phyloP scores from a whole-genome alignment of 1,140 invertebrate genomes.

The Polypedilum pembai region DNA sequence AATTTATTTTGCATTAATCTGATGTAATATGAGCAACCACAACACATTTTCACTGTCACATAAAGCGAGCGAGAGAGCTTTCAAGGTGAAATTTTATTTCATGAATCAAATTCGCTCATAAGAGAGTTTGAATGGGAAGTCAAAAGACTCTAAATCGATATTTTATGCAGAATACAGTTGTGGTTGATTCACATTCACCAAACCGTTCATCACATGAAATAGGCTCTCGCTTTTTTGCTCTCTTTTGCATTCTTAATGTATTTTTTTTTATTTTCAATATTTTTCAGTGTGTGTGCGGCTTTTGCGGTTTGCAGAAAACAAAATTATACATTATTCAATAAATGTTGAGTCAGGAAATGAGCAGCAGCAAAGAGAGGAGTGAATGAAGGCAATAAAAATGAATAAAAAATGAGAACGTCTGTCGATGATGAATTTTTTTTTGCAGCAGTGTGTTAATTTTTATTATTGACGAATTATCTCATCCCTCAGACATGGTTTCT shows the following conservation, averaged over 20 bases:
- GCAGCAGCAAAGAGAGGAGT: neutral
- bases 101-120: neutral
- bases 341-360: neutral
- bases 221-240: neutral
- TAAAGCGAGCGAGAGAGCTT: neutral
- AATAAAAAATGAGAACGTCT: conserved; percentile 13
- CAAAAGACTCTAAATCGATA: conserved; percentile 17
- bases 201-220: neutral
- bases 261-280: neutral
- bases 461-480: conserved; percentile 13
- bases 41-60: conserved; percentile 22
- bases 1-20: neutral
- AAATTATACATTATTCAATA: neutral
- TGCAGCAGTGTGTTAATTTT: neutral
- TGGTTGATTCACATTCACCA: neutral
- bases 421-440: neutral
- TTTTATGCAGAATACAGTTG: neutral
- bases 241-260: neutral
- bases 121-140: neutral
- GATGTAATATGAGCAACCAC: neutral
- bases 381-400: neutral
- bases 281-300: neutral
- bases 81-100: neutral
- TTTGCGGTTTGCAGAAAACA: neutral
- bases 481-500: neutral